A percentile compares a stretch with the other conserved stretches of the same genome.
phyloP scores from a whole-genome alignment of 2,797 vertebrate species.

The Lepus oiostolus region DNA sequence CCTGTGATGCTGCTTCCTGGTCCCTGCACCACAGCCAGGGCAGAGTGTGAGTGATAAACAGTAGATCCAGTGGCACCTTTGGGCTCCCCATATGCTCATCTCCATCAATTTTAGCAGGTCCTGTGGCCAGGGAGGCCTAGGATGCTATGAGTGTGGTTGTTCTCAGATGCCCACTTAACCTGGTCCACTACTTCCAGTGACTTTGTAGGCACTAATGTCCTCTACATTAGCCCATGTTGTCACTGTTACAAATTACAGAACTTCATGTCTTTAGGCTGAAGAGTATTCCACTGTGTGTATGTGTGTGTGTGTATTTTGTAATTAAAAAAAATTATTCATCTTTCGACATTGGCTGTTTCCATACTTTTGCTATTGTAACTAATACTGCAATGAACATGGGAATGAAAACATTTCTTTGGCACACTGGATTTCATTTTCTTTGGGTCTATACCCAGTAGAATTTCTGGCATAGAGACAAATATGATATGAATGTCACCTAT shows the following conservation, averaged over 20 bases:
- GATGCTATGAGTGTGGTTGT: rapidly evolving
- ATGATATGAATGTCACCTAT: background rate
- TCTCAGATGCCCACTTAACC: background rate
- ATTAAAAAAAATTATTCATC: too few species aligned
- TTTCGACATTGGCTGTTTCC: background rate
- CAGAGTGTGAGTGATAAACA: too few species aligned
- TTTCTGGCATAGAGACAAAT: background rate
- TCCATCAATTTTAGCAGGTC: background rate
- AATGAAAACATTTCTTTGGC: background rate
- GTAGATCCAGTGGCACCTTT: background rate
- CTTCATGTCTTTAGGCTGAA: background rate
- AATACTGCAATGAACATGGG: background rate
- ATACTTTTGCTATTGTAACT: background rate
- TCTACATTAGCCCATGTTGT: background rate
- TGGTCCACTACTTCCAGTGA: background rate
- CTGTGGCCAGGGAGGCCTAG: background rate
- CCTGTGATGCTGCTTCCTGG: too few species aligned
- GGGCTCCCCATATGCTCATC: background rate
- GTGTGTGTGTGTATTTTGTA: too few species aligned
- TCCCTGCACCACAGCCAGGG: background rate
- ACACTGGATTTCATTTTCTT: background rate
- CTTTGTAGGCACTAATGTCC: background rate
- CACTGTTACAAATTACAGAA: too few species aligned
- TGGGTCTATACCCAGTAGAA: background rate
- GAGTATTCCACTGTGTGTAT: background rate